Base-by-base conservation (phyloP, 2,797 vertebrate genomes). In the Thaleichthys pacificus region DNA sequence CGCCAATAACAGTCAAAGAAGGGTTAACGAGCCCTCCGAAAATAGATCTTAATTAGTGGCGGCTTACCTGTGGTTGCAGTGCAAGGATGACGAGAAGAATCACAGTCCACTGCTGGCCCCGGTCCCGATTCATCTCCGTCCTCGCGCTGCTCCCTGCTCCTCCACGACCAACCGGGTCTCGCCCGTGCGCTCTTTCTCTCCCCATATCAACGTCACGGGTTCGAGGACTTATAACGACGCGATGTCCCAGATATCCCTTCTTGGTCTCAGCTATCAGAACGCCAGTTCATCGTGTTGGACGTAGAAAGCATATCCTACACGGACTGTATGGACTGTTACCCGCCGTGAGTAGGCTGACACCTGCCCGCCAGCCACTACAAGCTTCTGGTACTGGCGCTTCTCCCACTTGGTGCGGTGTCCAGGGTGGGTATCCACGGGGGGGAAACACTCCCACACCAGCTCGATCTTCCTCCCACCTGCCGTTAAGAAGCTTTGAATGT, bases 401-500 rank as follows among this genome's bases (percentile, higher is more conserved):
- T 72, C 68, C 51, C 61, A 68, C 74, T 79, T 57, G 56, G 56
- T 47, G 69, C 62, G 69, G 80, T 72, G 84, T 82, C 85, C 79
- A 72, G 76, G 73, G 68, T 80, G 84, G 84, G 75, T 85, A 81
- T 85, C 80, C 80, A 77, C 73, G 68, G 77, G 78, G 74, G 71
- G 63, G 38, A 3, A 22, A 49, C 61, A 28, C 30, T 7, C 24
- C 51, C 67, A 77, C 72, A 69, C 75, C 60, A 17, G 75, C 72
- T 78, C 78, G 70, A 75, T 85, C 76, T 85, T 85, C 82, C 80
- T 74, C 77, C 84, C 83, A 86, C 87, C 89, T 86, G 89, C 82
- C 70, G 83, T 88, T 93, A 93, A 93, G 91, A 91, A 83, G 92
- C 91, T 93, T 93, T 92, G 74, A 87, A 84, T 78, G 86, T 91